A percentile compares a stretch with the other conserved stretches of the same genome.
Conservation (phyloP, 1,140 invertebrate genomes). For the Parasteatoda tepidariorum region DNA sequence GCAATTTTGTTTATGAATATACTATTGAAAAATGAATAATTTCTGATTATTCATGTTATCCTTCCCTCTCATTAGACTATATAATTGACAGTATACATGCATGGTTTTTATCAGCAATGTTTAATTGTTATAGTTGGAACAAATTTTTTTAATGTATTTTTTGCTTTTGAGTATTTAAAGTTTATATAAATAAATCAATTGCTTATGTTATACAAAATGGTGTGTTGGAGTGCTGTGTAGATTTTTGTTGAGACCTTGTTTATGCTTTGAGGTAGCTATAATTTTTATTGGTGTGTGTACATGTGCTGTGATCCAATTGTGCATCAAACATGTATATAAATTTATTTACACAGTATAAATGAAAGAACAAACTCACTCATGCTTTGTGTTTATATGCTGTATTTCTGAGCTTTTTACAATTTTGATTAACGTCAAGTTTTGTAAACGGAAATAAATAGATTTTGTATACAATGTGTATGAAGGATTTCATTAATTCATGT, state of each 20-base stretch:
- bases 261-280: neutral
- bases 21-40: too few species aligned
- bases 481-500: too few species aligned
- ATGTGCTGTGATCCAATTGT: constrained; percentile 30
- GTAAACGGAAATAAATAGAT: constrained; percentile 57
- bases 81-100: too few species aligned
- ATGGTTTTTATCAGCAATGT: too few species aligned
- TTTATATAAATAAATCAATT: too few species aligned
- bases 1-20: too few species aligned
- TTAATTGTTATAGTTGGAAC: too few species aligned
- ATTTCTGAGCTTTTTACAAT: constrained; percentile 57
- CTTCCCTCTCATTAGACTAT: too few species aligned
- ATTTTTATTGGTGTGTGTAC: neutral
- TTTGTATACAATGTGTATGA: constrained; percentile 21
- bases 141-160: too few species aligned
- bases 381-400: constrained; percentile 48
- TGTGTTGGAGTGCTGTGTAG: neutral
- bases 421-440: constrained; percentile 51
- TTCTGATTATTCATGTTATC: too few species aligned
- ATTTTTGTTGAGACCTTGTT: neutral
- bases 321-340: constrained; percentile 32
- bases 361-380: constrained; percentile 43
- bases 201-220: too few species aligned
- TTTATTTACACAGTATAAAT: constrained; percentile 28
- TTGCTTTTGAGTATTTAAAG: too few species aligned